A percentile compares a stretch with the other conserved stretches of the same genome.
Evolutionary conservation across 2,888 invertebrate species (phyloP).

Genomic region (Theodoxus fluviatilis): DNA sequence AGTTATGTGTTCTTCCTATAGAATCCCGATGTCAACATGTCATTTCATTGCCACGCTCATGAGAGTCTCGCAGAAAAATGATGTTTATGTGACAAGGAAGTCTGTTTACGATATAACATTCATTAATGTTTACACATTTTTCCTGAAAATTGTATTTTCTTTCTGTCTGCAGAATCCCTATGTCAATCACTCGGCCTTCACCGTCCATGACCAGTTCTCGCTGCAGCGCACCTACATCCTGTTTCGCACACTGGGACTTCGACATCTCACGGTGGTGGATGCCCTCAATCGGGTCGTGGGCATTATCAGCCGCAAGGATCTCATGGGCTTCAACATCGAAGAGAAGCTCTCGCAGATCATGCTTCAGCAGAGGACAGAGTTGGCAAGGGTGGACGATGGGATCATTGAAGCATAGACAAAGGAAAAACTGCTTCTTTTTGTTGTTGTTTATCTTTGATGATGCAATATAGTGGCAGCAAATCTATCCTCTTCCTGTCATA

Average conservation of each 20-base stretch:
- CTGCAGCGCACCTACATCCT: constrained; percentile 65
- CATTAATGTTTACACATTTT: not conserved
- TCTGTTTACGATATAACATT: no score
- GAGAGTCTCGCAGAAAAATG: no score
- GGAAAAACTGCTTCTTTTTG: no score
- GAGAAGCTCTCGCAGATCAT: constrained; percentile 50
- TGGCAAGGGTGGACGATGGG: not conserved
- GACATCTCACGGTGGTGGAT: constrained; percentile 65
- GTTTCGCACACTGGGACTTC: constrained; percentile 66
- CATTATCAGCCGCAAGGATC: constrained; percentile 67
- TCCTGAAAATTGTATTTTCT: not conserved
- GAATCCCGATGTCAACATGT: no score
- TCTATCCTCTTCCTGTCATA: no score
- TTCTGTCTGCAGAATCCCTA: constrained; percentile 57
- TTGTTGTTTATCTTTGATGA: no score
- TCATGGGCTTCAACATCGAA: constrained; percentile 66
- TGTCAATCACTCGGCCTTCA: constrained; percentile 65
- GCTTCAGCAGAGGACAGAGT: constrained; percentile 1
- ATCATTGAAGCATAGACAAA: not conserved
- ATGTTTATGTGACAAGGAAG: no score
- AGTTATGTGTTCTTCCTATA: no score
- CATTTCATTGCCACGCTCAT: no score
- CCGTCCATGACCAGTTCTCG: constrained; percentile 63
- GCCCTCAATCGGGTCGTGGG: constrained; percentile 62
- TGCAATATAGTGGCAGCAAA: no score